Evolutionary conservation across 2,888 invertebrate genomes (phyloP).

Genomic region (Pinctada fucata): DNA sequence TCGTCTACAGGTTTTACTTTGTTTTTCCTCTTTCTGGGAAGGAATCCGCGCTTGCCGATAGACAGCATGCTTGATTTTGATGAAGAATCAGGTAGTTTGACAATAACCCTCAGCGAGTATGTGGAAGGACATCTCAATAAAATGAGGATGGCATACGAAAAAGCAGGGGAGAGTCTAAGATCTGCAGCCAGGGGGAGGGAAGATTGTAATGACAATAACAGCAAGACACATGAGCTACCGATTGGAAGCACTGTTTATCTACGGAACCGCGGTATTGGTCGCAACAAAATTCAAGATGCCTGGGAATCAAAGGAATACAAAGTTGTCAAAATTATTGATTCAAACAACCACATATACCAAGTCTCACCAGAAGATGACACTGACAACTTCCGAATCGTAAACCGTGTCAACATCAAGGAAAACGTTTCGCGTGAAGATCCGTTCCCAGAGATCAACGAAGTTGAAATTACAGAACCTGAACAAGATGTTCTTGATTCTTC

Average conservation of each 20-base stretch:
- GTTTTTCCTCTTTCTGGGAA: constrained; percentile 38
- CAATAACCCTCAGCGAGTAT: too few species aligned
- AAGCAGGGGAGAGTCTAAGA: constrained; percentile 6
- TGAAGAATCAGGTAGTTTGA: too few species aligned
- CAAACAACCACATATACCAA: constrained; percentile 8
- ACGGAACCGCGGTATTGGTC: neutral
- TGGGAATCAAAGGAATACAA: constrained; percentile 10
- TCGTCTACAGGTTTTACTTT: constrained; percentile 38
- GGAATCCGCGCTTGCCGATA: constrained; percentile 26
- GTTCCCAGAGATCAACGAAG: neutral
- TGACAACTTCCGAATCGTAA: neutral
- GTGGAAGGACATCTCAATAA: too few species aligned
- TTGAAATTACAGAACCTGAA: neutral
- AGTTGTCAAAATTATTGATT: neutral
- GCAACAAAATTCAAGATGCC: neutral
- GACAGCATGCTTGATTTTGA: neutral
- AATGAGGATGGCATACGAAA: neutral
- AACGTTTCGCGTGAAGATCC: neutral
- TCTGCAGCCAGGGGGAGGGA: neutral
- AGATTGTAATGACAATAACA: neutral
- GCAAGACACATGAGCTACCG: neutral
- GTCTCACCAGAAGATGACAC: constrained; percentile 3
- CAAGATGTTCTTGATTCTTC: neutral
- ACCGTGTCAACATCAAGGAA: constrained; percentile 10
- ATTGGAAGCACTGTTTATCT: constrained; percentile 3